Percentiles rank a stretch among this genome's conserved stretches.
These are phyloP conservation scores for Lasioglossum leucozonium DNA, from an alignment of 2,888 invertebrate genomes.

Conservation along the genomic window DNA sequence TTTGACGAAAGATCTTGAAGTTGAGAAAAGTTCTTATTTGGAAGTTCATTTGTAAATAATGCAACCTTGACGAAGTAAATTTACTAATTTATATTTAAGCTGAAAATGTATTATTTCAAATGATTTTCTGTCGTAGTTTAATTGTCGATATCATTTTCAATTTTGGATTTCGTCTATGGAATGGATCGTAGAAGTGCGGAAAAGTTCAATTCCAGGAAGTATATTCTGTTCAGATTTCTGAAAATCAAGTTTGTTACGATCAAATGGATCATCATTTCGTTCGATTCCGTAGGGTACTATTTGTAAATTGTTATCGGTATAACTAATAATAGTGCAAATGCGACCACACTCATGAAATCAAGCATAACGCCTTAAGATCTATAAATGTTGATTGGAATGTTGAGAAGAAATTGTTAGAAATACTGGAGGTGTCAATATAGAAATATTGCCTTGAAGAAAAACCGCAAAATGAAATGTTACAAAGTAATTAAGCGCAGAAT, in stretches of 20 bases:
- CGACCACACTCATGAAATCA: conserved; percentile 31
- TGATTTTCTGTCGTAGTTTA: conserved; percentile 18
- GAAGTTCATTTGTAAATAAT: conserved; percentile 44
- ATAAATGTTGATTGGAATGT: conserved; percentile 35
- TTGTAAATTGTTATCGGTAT: conserved; percentile 21
- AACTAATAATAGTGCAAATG: conserved; percentile 21
- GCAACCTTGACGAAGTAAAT: conserved; percentile 31
- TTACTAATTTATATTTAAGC: conserved; percentile 51
- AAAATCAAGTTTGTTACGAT: conserved; percentile 47
- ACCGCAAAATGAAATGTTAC: conserved; percentile 25
- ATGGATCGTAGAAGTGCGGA: conserved; percentile 16
- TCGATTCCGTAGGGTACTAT: conserved; percentile 23
- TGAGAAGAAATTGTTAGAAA: conserved; percentile 31
- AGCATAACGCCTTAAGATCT: conserved; percentile 33
- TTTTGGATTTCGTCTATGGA: conserved; percentile 12
- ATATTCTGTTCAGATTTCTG: conserved; percentile 20
- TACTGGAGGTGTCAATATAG: conserved; percentile 25
- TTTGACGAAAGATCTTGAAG: conserved; percentile 5
- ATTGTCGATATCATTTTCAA: conserved; percentile 8
- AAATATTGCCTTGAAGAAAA: conserved; percentile 47
- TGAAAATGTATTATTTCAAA: conserved; percentile 48
- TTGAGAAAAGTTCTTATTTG: conserved; percentile 22
- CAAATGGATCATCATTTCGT: conserved; percentile 8
- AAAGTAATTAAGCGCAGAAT: conserved; percentile 28
- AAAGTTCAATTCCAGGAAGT: conserved; percentile 35